Conservation (phyloP, 2,888 invertebrate species). For the Herminia tarsipennalis region DNA sequence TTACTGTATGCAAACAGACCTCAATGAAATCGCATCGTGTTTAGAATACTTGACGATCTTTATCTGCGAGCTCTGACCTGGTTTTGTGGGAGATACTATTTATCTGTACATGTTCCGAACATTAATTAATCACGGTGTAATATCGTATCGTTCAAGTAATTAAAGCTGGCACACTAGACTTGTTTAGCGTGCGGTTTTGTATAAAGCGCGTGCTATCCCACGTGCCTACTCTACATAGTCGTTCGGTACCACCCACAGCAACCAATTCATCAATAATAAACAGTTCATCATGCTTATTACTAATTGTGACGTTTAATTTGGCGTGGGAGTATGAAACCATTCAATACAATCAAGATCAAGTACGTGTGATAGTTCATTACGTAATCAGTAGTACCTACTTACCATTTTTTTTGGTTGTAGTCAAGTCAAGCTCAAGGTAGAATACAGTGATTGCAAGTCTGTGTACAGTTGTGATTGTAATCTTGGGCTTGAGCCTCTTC, state of each 20-base stretch:
- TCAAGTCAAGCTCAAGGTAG: slow-evolving; percentile 70
- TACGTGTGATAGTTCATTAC: slow-evolving; percentile 46
- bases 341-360: slow-evolving; percentile 32
- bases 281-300: slow-evolving; percentile 18
- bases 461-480: too few relatives aligned
- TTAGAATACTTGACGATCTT: slow-evolving; percentile 35
- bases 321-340: slow-evolving; percentile 27
- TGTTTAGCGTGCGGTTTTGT: slow-evolving; percentile 48
- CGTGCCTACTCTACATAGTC: slow-evolving; percentile 46
- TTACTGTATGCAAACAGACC: slow-evolving; percentile 15
- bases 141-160: slow-evolving; percentile 47
- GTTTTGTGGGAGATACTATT: slow-evolving; percentile 15
- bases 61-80: slow-evolving; percentile 18
- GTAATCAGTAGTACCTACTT: slow-evolving; percentile 50
- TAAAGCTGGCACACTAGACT: slow-evolving; percentile 50
- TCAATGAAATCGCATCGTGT: slow-evolving; percentile 31
- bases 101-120: slow-evolving; percentile 28
- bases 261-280: slow-evolving; percentile 24
- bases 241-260: slow-evolving; percentile 19
- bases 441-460: too few relatives aligned
- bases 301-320: slow-evolving; percentile 25
- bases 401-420: slow-evolving; percentile 42
- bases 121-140: slow-evolving; percentile 37
- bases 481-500: too few relatives aligned
- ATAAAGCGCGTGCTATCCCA: slow-evolving; percentile 47